Conservation (phyloP, 1,140 invertebrate genomes). For the Euschistus heros region DNA sequence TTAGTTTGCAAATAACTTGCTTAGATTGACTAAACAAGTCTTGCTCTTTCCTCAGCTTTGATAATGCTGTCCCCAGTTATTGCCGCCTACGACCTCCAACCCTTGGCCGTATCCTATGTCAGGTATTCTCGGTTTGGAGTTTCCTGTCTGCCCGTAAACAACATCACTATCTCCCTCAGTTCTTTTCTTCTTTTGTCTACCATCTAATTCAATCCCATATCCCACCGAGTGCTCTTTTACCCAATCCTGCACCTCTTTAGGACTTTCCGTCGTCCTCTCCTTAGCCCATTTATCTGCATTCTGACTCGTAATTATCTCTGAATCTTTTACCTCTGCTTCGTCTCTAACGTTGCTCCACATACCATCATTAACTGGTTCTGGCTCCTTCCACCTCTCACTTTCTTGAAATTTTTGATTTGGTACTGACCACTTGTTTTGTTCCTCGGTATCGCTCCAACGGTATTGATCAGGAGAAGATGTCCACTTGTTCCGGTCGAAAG, state of each 20-base stretch:
- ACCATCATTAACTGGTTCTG: too few relatives aligned
- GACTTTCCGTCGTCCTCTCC: not conserved
- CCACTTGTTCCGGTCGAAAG: too few relatives aligned
- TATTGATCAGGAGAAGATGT: too few relatives aligned
- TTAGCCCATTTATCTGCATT: not conserved
- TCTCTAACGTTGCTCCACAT: too few relatives aligned
- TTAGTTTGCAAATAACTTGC: too few relatives aligned
- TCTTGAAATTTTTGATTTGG: too few relatives aligned
- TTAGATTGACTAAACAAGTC: too few relatives aligned
- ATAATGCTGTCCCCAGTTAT: not conserved
- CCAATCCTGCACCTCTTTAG: not conserved
- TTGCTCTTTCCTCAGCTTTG: too few relatives aligned
- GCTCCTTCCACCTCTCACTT: too few relatives aligned
- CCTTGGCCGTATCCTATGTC: not conserved
- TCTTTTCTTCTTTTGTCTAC: not conserved
- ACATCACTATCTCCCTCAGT: not conserved
- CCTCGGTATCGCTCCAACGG: too few relatives aligned
- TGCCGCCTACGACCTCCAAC: not conserved
- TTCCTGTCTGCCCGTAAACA: constrained; percentile 1
- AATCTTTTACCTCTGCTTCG: not conserved
- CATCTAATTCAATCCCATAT: constrained; percentile 2
- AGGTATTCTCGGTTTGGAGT: not conserved
- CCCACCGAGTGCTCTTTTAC: not conserved
- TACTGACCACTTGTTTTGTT: too few relatives aligned
- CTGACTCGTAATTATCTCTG: not conserved